Evolutionary conservation across 2,797 vertebrate genomes (phyloP).

Genomic region (Numenius phaeopus): DNA sequence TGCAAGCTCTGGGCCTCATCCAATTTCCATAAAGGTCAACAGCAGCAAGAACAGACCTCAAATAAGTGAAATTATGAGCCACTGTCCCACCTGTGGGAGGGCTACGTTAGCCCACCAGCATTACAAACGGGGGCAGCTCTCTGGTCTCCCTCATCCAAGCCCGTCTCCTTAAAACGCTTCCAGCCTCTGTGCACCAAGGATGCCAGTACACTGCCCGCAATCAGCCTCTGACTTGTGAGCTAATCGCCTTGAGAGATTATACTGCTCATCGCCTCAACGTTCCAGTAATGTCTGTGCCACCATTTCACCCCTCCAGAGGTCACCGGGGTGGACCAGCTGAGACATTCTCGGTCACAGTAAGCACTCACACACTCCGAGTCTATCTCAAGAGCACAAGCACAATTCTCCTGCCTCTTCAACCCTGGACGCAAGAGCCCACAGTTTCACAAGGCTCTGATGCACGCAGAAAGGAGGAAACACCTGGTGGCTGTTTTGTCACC

Average conservation of each 20-base stretch:
- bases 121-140: fast-evolving
- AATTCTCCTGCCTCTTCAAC: background rate
- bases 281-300: background rate
- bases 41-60: background rate
- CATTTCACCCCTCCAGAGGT: background rate
- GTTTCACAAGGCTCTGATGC: too few species aligned
- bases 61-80: fast-evolving
- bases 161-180: fast-evolving
- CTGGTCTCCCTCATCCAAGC: background rate
- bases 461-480: background rate
- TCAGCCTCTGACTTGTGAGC: fast-evolving
- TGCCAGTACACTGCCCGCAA: background rate
- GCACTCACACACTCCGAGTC: fast-evolving
- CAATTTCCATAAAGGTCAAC: background rate
- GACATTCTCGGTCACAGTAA: fast-evolving
- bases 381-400: background rate
- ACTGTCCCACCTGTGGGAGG: background rate
- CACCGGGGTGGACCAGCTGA: background rate
- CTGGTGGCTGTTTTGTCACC: background rate
- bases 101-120: background rate
- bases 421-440: fast-evolving
- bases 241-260: background rate
- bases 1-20: background rate
- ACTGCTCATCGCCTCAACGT: too few species aligned
- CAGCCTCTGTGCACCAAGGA: background rate